phyloP scores from a whole-genome alignment of 2,113 vertebrate genomes.

The Oryzias javanicus region DNA sequence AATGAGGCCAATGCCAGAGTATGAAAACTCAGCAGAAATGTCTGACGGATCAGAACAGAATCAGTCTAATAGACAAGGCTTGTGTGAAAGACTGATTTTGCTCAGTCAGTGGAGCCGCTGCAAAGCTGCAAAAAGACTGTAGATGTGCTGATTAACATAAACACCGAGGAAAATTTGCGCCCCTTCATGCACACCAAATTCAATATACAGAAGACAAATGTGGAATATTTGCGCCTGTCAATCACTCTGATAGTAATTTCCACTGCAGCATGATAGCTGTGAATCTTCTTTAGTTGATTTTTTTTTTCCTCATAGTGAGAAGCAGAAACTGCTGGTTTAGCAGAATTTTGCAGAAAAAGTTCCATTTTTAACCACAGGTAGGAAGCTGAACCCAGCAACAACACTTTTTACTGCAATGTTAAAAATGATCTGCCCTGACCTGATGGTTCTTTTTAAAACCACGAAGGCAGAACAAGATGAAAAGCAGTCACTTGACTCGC shows the following conservation, averaged over 20 bases:
- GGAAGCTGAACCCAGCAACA: neutral
- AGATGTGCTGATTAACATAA: constrained; percentile 11
- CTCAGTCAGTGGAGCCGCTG: constrained; percentile 5
- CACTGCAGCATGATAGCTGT: constrained; percentile 4
- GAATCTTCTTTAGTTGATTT: constrained; percentile 7
- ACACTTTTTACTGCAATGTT: no score
- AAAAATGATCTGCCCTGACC: no score
- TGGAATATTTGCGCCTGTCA: constrained; percentile 34
- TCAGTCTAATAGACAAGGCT: constrained; percentile 13
- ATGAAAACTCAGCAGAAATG: constrained; percentile 36
- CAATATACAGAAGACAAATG: constrained; percentile 23
- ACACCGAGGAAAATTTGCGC: neutral
- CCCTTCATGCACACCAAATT: constrained; percentile 12
- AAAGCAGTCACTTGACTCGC: no score
- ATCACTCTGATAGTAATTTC: constrained; percentile 19
- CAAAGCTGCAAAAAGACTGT: constrained; percentile 8
- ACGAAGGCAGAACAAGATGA: no score
- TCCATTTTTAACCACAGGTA: no score
- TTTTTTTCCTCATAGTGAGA: constrained; percentile 2
- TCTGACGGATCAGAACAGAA: constrained; percentile 27
- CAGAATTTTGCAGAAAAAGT: constrained; percentile 7
- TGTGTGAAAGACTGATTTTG: constrained; percentile 8
- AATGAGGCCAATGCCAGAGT: constrained; percentile 18
- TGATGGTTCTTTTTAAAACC: no score
- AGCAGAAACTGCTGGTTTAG: constrained; percentile 33